A percentile compares a stretch with the other conserved stretches of the same genome.
Conservation (phyloP, 2,113 vertebrate genomes). For the Meles meles region DNA sequence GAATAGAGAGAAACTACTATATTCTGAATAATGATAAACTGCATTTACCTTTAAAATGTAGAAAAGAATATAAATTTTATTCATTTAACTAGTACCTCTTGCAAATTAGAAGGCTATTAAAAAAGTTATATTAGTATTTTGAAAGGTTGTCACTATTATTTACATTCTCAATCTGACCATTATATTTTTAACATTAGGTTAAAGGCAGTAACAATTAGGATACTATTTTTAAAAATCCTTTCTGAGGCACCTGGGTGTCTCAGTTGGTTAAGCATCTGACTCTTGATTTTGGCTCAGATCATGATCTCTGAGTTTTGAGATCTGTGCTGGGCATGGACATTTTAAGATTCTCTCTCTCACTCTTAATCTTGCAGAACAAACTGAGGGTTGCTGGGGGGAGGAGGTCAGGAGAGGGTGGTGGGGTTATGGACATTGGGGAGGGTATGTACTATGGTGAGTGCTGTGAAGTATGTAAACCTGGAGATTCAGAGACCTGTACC, state of each 20-base stretch:
- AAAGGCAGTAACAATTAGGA: not conserved
- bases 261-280: not conserved
- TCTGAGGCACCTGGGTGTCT: not conserved
- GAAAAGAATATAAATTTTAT: not conserved
- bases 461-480: too few relatives aligned
- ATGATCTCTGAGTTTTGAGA: not conserved
- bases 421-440: too few relatives aligned
- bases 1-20: not conserved
- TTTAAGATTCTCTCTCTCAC: too few relatives aligned
- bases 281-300: not conserved
- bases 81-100: not conserved
- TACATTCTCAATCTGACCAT: not conserved
- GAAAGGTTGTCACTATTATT: not conserved
- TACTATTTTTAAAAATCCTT: not conserved
- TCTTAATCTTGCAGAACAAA: too few relatives aligned
- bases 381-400: too few relatives aligned
- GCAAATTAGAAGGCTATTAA: not conserved
- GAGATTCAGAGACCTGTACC: too few relatives aligned
- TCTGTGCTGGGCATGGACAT: too few relatives aligned
- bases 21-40: conserved; percentile 6
- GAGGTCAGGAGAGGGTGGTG: too few relatives aligned
- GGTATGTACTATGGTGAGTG: too few relatives aligned
- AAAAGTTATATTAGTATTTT: not conserved
- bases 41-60: not conserved
- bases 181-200: conserved; percentile 31